A percentile compares a stretch with the other conserved stretches of the same genome.
phyloP scores from a whole-genome alignment of 2,113 vertebrate genomes.

The Hipposideros armiger region DNA sequence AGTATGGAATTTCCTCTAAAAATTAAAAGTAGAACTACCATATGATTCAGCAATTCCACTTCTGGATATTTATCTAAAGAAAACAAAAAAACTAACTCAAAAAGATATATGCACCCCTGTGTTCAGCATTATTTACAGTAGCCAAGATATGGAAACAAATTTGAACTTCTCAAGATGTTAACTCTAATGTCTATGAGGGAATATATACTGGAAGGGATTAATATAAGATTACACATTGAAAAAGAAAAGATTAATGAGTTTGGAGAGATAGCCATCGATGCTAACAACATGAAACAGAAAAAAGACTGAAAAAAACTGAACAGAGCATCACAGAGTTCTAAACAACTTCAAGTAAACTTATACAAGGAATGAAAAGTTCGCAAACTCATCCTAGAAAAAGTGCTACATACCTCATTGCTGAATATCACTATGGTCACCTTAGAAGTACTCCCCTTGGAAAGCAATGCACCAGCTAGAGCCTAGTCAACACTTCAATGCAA shows the following conservation, averaged over 20 bases:
- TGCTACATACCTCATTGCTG: too few species aligned
- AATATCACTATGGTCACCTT: too few species aligned
- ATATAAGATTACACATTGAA: background rate
- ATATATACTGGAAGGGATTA: background rate
- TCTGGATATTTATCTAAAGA: background rate
- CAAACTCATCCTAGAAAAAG: too few species aligned
- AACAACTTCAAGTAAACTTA: background rate
- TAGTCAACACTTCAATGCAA: too few species aligned
- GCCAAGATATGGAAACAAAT: background rate
- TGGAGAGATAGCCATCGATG: background rate
- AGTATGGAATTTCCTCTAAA: too few species aligned
- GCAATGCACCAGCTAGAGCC: too few species aligned
- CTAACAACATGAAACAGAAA: background rate
- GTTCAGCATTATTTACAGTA: background rate
- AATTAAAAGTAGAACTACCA: background rate
- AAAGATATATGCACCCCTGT: background rate
- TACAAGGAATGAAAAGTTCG: too few species aligned
- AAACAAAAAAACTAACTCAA: background rate
- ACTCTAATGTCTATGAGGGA: background rate
- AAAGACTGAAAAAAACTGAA: background rate
- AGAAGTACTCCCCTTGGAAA: too few species aligned
- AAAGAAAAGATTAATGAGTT: background rate
- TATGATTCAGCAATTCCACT: background rate
- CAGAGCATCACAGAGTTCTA: background rate
- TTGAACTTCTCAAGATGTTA: background rate